These are phyloP conservation scores for Aldabrachelys gigantea DNA, from an alignment of 2,113 vertebrate species.

Conservation along the genomic window DNA sequence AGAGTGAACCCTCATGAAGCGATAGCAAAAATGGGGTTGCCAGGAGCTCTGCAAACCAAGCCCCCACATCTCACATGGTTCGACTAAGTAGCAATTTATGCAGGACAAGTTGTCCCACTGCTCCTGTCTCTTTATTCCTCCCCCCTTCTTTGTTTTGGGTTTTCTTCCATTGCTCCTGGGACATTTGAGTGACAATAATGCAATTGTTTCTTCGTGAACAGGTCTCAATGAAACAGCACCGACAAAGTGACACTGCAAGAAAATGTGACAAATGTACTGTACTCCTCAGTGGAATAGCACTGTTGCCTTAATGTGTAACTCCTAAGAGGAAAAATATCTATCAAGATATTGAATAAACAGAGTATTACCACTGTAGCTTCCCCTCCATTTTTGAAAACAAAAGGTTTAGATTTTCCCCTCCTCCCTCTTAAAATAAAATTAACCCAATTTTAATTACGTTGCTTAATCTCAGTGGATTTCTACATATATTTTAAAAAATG, in stretches of 20 bases:
- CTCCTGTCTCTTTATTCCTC: slow-evolving; percentile 18
- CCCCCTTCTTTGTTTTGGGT: slow-evolving; percentile 37
- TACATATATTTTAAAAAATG: slow-evolving; percentile 39
- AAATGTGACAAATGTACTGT: slow-evolving; percentile 62
- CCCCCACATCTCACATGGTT: not conserved
- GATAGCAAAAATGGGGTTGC: not conserved
- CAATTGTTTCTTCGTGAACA: slow-evolving; percentile 68
- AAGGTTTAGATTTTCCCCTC: slow-evolving; percentile 23
- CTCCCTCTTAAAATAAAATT: slow-evolving; percentile 48
- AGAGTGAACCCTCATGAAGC: not conserved
- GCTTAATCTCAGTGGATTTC: slow-evolving; percentile 62
- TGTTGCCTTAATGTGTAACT: slow-evolving; percentile 50
- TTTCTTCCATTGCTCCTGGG: slow-evolving; percentile 56
- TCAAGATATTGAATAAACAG: slow-evolving; percentile 66
- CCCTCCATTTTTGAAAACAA: slow-evolving; percentile 49
- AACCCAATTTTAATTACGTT: slow-evolving; percentile 71
- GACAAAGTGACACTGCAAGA: slow-evolving; percentile 44
- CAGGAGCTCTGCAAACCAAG: slow-evolving; percentile 5
- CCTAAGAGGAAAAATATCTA: slow-evolving; percentile 60
- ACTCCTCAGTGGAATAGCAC: not conserved
- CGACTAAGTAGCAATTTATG: not conserved
- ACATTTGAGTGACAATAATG: slow-evolving; percentile 61
- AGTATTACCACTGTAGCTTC: slow-evolving; percentile 52
- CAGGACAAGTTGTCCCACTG: slow-evolving; percentile 42
- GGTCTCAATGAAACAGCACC: slow-evolving; percentile 38